Percentiles rank a stretch among this genome's conserved stretches.
Evolutionary conservation across 2,888 invertebrate genomes (phyloP).

Genomic region (Tortrix viridana): DNA sequence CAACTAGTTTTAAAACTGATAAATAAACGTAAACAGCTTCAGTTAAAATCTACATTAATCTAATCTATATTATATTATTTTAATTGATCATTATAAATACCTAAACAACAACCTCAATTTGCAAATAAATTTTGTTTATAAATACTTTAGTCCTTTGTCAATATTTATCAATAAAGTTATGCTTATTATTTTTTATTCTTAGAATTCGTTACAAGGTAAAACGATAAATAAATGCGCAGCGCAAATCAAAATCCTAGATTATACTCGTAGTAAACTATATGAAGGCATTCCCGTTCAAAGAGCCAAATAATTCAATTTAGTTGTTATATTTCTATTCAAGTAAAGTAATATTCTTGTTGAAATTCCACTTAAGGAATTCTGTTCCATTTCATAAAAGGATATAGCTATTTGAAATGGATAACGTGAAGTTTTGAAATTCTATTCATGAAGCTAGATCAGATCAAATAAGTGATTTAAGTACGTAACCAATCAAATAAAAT

Average conservation of each 20-base stretch:
- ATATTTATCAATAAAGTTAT: too few species aligned
- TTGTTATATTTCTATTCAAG: conserved; percentile 5
- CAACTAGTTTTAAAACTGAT: too few species aligned
- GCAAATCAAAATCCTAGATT: neutral
- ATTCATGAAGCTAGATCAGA: neutral
- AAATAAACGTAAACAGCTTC: too few species aligned
- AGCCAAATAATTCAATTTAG: conserved; percentile 24
- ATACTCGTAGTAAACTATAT: neutral
- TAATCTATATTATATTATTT: too few species aligned
- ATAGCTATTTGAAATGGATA: conserved; percentile 1
- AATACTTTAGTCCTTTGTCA: too few species aligned
- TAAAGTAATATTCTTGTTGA: conserved; percentile 8
- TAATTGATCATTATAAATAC: too few species aligned
- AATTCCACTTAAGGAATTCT: conserved; percentile 7
- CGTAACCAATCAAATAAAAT: too few species aligned
- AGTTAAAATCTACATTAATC: too few species aligned
- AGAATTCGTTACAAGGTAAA: too few species aligned
- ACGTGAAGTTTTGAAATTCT: neutral
- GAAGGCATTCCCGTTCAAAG: conserved; percentile 8
- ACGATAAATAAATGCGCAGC: neutral
- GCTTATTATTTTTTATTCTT: too few species aligned
- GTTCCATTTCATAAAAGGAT: conserved; percentile 8
- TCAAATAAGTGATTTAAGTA: neutral
- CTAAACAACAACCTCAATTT: too few species aligned
- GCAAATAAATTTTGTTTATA: too few species aligned